Percentiles rank a stretch among this genome's conserved stretches.
Conservation (phyloP, 2,888 invertebrate genomes). For the Polydrusus tereticollis region DNA sequence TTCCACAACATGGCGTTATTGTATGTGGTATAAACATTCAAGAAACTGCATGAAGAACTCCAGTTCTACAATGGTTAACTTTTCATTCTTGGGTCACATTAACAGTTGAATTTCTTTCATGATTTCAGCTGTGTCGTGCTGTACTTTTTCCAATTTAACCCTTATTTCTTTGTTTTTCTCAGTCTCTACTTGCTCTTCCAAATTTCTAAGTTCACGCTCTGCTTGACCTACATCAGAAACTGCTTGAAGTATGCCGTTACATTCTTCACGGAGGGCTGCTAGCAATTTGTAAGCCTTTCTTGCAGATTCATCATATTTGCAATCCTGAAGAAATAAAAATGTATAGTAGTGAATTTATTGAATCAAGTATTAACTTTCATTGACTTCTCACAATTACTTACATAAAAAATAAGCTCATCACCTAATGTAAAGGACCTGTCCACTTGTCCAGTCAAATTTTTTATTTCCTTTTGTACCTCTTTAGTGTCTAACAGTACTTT, state of each 20-base stretch:
- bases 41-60: neutral
- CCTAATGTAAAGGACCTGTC: slow-evolving; percentile 95
- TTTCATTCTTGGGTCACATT: slow-evolving; percentile 27
- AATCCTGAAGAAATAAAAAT: slow-evolving; percentile 74
- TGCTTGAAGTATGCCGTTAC: slow-evolving; percentile 83
- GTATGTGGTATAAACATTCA: neutral
- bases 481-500: slow-evolving; percentile 92
- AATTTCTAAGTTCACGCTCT: slow-evolving; percentile 88
- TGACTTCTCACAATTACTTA: slow-evolving; percentile 61
- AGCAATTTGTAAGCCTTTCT: slow-evolving; percentile 91
- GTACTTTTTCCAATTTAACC: slow-evolving; percentile 79
- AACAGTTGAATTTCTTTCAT: slow-evolving; percentile 70
- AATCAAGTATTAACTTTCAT: no score
- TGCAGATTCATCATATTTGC: slow-evolving; percentile 89
- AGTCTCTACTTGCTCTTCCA: slow-evolving; percentile 92
- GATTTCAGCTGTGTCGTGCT: slow-evolving; percentile 84
- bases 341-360: no score
- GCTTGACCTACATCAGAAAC: slow-evolving; percentile 90
- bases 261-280: slow-evolving; percentile 90
- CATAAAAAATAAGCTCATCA: slow-evolving; percentile 92
- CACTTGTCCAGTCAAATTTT: slow-evolving; percentile 89
- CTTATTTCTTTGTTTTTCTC: slow-evolving; percentile 78
- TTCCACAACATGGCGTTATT: neutral
- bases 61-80: neutral
- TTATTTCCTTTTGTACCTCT: slow-evolving; percentile 93